Conservation (phyloP, 2,888 invertebrate genomes). For the Rapana venosa region DNA sequence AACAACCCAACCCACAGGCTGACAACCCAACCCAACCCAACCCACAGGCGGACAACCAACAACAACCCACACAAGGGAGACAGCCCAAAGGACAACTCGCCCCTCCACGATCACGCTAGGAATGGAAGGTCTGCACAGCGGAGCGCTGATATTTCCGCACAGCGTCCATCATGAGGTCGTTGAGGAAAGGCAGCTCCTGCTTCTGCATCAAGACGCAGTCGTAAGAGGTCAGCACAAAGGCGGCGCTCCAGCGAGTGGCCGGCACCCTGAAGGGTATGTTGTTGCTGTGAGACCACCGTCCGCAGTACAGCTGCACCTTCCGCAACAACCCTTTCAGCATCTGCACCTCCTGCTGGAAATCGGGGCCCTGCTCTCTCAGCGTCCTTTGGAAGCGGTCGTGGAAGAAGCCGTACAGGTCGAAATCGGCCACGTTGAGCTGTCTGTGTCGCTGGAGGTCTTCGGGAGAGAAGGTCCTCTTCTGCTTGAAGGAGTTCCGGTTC, state of each 20-base stretch:
- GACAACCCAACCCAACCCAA: too few species aligned
- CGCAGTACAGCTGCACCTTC: conserved; percentile 32
- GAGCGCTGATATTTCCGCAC: conserved; percentile 8
- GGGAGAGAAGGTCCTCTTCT: conserved; percentile 43
- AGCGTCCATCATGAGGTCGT: conserved; percentile 30
- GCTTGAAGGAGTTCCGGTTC: conserved; percentile 47
- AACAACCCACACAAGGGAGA: too few species aligned
- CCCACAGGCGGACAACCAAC: too few species aligned
- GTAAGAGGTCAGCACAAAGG: conserved; percentile 14
- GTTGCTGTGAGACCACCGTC: too few species aligned
- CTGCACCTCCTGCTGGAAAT: conserved; percentile 42
- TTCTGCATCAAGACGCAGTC: conserved; percentile 45
- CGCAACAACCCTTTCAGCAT: conserved; percentile 33
- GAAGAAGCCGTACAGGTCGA: conserved; percentile 31
- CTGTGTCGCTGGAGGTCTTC: conserved; percentile 46
- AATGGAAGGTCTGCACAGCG: neutral
- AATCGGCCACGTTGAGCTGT: conserved; percentile 40
- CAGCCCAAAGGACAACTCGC: too few species aligned
- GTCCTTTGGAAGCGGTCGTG: conserved; percentile 17
- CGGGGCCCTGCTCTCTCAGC: neutral
- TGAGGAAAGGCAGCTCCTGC: conserved; percentile 41
- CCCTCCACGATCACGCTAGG: neutral
- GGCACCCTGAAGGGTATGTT: neutral
- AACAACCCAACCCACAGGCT: too few species aligned
- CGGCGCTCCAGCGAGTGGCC: conserved; percentile 37